Conservation (phyloP, 2,113 vertebrate species). For the Pachypanchax playfairii region DNA sequence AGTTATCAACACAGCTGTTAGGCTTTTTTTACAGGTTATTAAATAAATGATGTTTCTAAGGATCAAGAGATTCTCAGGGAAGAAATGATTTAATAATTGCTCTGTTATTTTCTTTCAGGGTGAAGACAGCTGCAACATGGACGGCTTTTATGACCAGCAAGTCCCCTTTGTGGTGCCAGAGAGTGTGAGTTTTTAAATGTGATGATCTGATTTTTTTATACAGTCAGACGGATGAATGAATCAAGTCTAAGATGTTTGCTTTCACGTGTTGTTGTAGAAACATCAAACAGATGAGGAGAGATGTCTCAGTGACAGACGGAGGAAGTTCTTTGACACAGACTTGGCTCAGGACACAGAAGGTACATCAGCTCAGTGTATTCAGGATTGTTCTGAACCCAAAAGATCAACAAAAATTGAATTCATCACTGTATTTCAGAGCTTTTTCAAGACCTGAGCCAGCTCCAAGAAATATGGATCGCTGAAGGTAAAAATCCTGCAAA, state of each 20-base stretch:
- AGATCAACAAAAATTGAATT: too few relatives aligned
- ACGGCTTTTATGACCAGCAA: constrained; percentile 95
- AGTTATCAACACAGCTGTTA: constrained; percentile 14
- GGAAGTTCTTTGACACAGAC: constrained; percentile 91
- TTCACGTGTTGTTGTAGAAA: constrained; percentile 34
- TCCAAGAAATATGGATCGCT: constrained; percentile 96
- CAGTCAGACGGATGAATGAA: background rate
- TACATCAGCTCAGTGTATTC: too few relatives aligned
- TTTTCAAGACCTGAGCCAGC: constrained; percentile 95
- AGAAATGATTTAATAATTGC: too few relatives aligned
- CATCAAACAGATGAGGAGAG: constrained; percentile 80
- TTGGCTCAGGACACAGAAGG: constrained; percentile 97
- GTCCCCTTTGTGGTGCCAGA: constrained; percentile 91
- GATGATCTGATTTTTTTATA: background rate
- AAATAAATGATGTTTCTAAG: background rate
- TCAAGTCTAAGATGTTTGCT: background rate
- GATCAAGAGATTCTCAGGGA: background rate
- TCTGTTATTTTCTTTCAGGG: constrained; percentile 22
- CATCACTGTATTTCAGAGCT: constrained; percentile 80
- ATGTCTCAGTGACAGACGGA: constrained; percentile 84
- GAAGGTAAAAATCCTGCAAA: constrained; percentile 78
- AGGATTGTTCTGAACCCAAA: too few relatives aligned
- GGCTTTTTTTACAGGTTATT: background rate
- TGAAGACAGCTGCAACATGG: constrained; percentile 80
- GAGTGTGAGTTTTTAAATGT: constrained; percentile 80